Evolutionary conservation across 2,888 invertebrate genomes (phyloP), one percentile per base, ranked within the genome.

Genomic region (Eupithecia dodoneata): DNA sequence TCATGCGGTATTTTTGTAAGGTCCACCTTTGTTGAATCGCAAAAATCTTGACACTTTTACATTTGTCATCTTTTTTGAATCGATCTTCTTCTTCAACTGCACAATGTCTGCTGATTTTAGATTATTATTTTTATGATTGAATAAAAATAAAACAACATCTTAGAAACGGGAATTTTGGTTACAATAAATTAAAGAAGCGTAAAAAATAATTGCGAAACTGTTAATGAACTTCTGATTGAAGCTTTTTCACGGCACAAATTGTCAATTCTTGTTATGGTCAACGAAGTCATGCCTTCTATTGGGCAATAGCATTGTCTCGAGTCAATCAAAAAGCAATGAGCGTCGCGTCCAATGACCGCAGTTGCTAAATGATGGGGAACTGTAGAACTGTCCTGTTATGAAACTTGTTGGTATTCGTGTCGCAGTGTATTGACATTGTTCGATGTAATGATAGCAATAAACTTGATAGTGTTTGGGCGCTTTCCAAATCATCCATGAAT

Each of bases 1-100:
- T 94, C 94, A 94, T 93, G 93, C 92, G 93, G 93, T 93, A 91
- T 91, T 90, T 89, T 93, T 93, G 89, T 92, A 87, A 87, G 87
- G 90, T 91, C 90, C 90, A 87, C 87, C 87, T 86, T 93, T 93
- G 90, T 87, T 80, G 84, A 87, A 91, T 91, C 85, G 89, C 88
- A 87, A 84, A 83, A 89, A 93, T 93, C 90, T 92, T 93, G 93
- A 94, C 94, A 94, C 93, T 91, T 90, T 81, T 87, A 89, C 87
- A 87, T 92, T 91, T 93, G 89, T 92, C 90, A 92, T 91, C 81
- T 89, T 90, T 91, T 87, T 86, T 81, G 81, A 85, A 86, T 83
- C 82, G 82, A 81, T 83, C 83, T 85, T 63, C 85, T 87, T 87
- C 80, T 74, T 84, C 49, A 55, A 71, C 66, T 67, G 44, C 67